A percentile compares a stretch with the other conserved stretches of the same genome.
phyloP scores from a whole-genome alignment of 2,113 vertebrate species.

The Larimichthys crocea region DNA sequence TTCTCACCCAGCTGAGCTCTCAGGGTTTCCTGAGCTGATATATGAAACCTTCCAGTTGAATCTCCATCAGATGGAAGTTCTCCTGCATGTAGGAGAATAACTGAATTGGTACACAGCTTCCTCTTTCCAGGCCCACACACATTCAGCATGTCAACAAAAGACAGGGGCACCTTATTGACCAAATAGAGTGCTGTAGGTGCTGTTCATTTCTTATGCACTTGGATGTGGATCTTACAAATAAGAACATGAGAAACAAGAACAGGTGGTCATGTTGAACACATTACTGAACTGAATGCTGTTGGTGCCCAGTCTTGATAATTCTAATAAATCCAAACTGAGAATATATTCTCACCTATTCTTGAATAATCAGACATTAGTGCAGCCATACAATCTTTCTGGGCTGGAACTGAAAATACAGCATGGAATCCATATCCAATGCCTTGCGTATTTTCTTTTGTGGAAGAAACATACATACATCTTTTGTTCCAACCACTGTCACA shows the following conservation, averaged over 20 bases:
- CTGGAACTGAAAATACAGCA: neutral
- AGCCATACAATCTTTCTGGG: neutral
- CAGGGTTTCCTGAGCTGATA: neutral
- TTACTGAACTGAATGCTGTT: neutral
- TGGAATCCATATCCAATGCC: constrained; percentile 19
- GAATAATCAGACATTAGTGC: neutral
- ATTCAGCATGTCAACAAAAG: neutral
- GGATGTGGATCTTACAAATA: neutral
- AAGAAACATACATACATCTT: neutral
- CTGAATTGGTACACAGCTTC: neutral
- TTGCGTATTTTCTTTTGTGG: constrained; percentile 5
- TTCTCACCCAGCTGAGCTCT: neutral
- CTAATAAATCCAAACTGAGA: neutral
- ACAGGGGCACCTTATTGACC: neutral
- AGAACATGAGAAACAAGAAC: neutral
- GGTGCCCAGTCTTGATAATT: neutral
- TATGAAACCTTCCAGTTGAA: neutral
- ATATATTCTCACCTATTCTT: neutral
- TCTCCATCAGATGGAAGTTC: neutral
- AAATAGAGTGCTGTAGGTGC: neutral
- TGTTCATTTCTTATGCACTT: neutral
- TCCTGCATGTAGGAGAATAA: constrained; percentile 1
- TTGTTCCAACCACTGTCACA: constrained; percentile 11
- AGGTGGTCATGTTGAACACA: neutral
- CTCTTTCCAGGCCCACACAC: neutral